phyloP scores from a whole-genome alignment of 2,888 invertebrate species.

The Cryptus viduatorius region DNA sequence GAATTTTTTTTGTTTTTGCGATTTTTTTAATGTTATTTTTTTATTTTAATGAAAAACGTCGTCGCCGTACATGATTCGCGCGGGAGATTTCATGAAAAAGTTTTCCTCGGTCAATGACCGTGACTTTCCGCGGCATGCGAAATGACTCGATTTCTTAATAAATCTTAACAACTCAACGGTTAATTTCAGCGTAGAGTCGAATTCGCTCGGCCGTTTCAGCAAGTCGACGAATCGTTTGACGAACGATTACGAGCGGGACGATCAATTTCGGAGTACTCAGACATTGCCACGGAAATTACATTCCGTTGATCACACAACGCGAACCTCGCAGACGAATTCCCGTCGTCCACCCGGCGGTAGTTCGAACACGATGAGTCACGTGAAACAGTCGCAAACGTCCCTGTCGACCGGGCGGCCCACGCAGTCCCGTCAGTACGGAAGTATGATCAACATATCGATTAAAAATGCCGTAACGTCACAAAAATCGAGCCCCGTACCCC shows the following conservation, averaged over 20 bases:
- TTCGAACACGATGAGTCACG: constrained; percentile 67
- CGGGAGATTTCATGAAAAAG: too few species aligned
- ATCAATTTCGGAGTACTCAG: constrained; percentile 89
- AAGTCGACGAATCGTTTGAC: constrained; percentile 91
- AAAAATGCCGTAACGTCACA: constrained; percentile 85
- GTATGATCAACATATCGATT: constrained; percentile 88
- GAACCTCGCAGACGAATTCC: constrained; percentile 53
- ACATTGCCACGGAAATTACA: constrained; percentile 90
- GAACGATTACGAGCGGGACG: constrained; percentile 86
- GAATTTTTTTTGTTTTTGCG: too few species aligned
- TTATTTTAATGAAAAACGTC: too few species aligned
- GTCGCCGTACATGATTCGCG: too few species aligned
- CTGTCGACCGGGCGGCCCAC: constrained; percentile 37
- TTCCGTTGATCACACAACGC: constrained; percentile 73
- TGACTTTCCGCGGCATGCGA: neutral
- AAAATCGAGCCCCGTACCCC: constrained; percentile 57
- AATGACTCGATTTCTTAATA: neutral
- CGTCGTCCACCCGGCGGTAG: constrained; percentile 47
- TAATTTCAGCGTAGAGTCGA: constrained; percentile 89
- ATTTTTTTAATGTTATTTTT: too few species aligned
- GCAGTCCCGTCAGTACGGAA: constrained; percentile 77
- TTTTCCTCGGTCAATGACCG: neutral
- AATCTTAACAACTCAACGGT: neutral
- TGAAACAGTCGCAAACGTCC: constrained; percentile 50
- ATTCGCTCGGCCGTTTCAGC: constrained; percentile 93